Evolutionary conservation across 2,113 vertebrate genomes (phyloP).

Genomic region (Scolopax mira): DNA sequence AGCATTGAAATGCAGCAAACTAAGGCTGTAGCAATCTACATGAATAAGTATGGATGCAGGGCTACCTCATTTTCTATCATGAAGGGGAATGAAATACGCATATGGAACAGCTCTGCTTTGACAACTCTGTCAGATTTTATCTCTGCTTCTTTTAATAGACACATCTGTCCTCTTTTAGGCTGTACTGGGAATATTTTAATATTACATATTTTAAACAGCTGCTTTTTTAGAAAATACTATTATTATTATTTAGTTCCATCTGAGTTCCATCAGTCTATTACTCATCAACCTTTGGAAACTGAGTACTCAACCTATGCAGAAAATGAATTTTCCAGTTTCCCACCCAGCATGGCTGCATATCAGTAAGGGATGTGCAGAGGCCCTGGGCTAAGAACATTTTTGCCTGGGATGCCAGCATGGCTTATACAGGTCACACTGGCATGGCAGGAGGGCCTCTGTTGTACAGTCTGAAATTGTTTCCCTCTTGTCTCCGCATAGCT

Average conservation of each 20-base stretch:
- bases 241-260: not conserved
- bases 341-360: not conserved
- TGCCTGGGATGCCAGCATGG: not conserved
- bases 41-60: not conserved
- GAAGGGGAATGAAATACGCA: not conserved
- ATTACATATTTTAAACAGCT: not conserved
- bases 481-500: not conserved
- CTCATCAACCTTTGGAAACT: not conserved
- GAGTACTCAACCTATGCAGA: not conserved
- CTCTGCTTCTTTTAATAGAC: slow-evolving; percentile 27
- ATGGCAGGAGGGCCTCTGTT: not conserved
- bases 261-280: not conserved
- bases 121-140: not conserved
- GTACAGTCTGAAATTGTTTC: not conserved
- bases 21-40: not conserved
- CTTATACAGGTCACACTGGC: not conserved
- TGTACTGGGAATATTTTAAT: not conserved
- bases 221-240: not conserved
- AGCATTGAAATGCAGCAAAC: not conserved
- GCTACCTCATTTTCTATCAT: not conserved
- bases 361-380: not conserved
- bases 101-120: not conserved
- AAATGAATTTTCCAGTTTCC: not conserved
- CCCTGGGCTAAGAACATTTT: not conserved
- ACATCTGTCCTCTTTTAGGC: slow-evolving; percentile 5